These are phyloP conservation scores for Harpegnathos saltator DNA, from an alignment of 1,140 invertebrate species.

Conservation along the genomic window DNA sequence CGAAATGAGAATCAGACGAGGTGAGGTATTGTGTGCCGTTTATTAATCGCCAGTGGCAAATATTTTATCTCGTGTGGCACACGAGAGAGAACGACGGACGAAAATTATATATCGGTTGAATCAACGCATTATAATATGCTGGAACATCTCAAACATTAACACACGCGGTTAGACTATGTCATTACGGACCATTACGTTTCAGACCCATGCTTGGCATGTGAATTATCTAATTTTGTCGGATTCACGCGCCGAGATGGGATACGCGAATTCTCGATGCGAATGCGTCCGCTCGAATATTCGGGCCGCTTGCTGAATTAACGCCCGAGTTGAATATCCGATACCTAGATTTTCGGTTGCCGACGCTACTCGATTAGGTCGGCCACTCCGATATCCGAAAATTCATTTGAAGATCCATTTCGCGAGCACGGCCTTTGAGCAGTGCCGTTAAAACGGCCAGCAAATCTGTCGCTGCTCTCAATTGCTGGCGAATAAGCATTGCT, in stretches of 20 bases:
- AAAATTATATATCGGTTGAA: constrained; percentile 12
- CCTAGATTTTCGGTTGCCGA: constrained; percentile 30
- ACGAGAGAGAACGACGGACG: too few relatives aligned
- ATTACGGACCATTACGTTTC: constrained; percentile 41
- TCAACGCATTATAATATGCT: background rate
- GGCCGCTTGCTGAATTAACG: constrained; percentile 33
- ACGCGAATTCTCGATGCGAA: constrained; percentile 34
- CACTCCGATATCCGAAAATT: constrained; percentile 43
- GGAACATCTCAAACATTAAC: background rate
- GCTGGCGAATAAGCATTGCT: background rate
- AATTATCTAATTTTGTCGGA: constrained; percentile 57
- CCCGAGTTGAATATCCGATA: constrained; percentile 46
- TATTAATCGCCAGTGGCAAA: background rate
- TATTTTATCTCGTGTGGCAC: background rate
- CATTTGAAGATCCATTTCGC: constrained; percentile 39
- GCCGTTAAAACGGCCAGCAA: constrained; percentile 18
- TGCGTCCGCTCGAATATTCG: background rate
- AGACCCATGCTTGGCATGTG: constrained; percentile 31
- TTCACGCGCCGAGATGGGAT: constrained; percentile 30
- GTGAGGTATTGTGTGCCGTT: background rate
- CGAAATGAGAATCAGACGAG: background rate
- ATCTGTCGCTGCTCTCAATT: constrained; percentile 32
- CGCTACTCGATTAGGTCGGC: constrained; percentile 47
- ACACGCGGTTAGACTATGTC: background rate
- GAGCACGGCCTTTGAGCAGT: constrained; percentile 11